Base-by-base conservation (phyloP, 1,140 invertebrate genomes). In the Gerris buenoi region DNA sequence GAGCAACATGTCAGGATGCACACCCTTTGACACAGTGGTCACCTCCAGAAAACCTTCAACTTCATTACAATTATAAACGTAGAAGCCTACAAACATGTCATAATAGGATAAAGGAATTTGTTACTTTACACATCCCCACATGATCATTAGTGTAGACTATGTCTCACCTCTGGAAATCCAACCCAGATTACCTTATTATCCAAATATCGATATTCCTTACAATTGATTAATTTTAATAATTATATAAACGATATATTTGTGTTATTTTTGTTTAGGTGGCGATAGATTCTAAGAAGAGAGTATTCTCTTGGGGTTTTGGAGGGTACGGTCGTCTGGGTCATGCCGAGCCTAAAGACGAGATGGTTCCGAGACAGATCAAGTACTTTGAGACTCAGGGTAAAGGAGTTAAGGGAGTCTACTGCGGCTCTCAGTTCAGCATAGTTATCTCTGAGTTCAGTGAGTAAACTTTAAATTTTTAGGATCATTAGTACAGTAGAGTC, bases 251-350 rank as follows among this genome's bases (percentile, higher is more conserved):
- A 64, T 23, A 5, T 13, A 14, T 15, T 13, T 15, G 13, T n/a
- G n/a, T n/a, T n/a, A n/a, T 18, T 46, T 46, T 22, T 63, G 23
- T 64, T 1, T 69, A 89, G 87, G 82, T 95, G 61, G 90, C 90
- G 0, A 84, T 94, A 66, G 93, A 97, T 74, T 86, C 87, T 0
- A 88, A 88, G 71, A 91, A 89, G 74, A 83, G 93, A 14, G 86
- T 90, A 0, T 97, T 87, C 75, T 92, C 91, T 46, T 96, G 93
- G 93, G 93, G 94, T 27, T 96, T 95, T 77, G 93, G 92, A 15
- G 94, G 93, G 0, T 93, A 95, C 75, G 93, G 93, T 0, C 84
- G 94, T 22, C 79, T 97, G 1, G 94, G 94, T 0, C 93, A 96
- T 79, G 87, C 90, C 60, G 92, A 95, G 73, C 91, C 87, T 68